Percentiles rank a stretch among this genome's conserved stretches.
These are phyloP conservation scores for Amiota communis DNA, from an alignment of 2,888 invertebrate species.

Conservation along the genomic window DNA sequence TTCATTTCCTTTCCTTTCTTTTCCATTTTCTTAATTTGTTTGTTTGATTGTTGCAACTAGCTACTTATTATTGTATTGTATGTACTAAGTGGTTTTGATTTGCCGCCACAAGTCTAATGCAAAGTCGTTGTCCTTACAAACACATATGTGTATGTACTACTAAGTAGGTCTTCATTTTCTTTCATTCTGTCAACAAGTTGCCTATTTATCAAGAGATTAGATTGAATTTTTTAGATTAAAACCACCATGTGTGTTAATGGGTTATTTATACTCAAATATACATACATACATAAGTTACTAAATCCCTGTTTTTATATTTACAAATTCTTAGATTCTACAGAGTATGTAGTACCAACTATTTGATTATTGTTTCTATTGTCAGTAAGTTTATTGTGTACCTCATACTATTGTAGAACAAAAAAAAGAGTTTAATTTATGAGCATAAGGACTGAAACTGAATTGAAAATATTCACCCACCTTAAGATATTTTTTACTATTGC, in stretches of 20 bases:
- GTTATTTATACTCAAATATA: too few species aligned
- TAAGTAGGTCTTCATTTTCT: not conserved
- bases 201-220: slow-evolving; percentile 25
- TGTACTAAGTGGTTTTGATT: too few species aligned
- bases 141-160: not conserved
- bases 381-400: too few species aligned
- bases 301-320: too few species aligned
- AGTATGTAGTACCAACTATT: too few species aligned
- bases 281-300: too few species aligned
- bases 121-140: slow-evolving; percentile 6
- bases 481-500: slow-evolving; percentile 41
- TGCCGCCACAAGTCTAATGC: slow-evolving; percentile 18
- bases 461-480: slow-evolving; percentile 12
- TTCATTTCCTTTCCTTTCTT: slow-evolving; percentile 18
- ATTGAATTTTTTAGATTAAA: slow-evolving; percentile 8
- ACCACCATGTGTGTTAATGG: too few species aligned
- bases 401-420: too few species aligned
- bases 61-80: slow-evolving; percentile 14
- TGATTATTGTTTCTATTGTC: too few species aligned
- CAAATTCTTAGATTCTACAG: too few species aligned
- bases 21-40: slow-evolving; percentile 32
- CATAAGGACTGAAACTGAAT: not conserved
- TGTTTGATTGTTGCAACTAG: slow-evolving; percentile 33
- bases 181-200: slow-evolving; percentile 33
- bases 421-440: too few species aligned